Evolutionary conservation across 2,888 invertebrate genomes (phyloP).

Genomic region (Drosophila engyochracea): DNA sequence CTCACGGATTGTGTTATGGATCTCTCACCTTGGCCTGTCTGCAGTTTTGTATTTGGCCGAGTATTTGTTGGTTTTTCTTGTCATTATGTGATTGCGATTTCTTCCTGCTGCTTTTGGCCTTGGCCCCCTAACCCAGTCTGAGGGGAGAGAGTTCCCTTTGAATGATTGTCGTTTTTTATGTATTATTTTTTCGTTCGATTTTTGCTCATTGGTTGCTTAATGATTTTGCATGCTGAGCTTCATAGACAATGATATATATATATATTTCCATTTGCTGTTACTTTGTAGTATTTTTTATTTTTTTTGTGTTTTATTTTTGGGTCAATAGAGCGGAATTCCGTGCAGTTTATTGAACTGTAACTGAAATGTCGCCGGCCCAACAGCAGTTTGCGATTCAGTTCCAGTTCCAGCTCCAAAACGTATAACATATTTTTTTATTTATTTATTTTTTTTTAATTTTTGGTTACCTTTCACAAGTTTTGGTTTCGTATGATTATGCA

Average conservation of each 20-base stretch:
- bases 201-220: conserved; percentile 69
- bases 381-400: conserved; percentile 11
- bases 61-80: conserved; percentile 25
- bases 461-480: conserved; percentile 63
- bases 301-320: conserved; percentile 59
- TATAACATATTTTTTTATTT: conserved; percentile 32
- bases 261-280: conserved; percentile 15
- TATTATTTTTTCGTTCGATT: conserved; percentile 6
- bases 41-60: conserved; percentile 29
- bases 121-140: conserved; percentile 33
- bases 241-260: conserved; percentile 29
- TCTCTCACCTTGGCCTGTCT: conserved; percentile 65
- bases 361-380: conserved; percentile 19
- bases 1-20: conserved; percentile 36
- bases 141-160: conserved; percentile 39
- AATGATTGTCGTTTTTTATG: conserved; percentile 46
- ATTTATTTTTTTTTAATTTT: conserved; percentile 5
- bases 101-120: conserved; percentile 74
- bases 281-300: conserved; percentile 21
- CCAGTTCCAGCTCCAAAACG: conserved; percentile 22
- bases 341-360: conserved; percentile 72
- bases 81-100: conserved; percentile 46
- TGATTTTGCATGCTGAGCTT: conserved; percentile 59
- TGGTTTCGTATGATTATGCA: conserved; percentile 37
- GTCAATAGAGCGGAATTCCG: conserved; percentile 76